Conservation (phyloP, 1,140 invertebrate genomes). For the Pemphigus obesinymphae region DNA sequence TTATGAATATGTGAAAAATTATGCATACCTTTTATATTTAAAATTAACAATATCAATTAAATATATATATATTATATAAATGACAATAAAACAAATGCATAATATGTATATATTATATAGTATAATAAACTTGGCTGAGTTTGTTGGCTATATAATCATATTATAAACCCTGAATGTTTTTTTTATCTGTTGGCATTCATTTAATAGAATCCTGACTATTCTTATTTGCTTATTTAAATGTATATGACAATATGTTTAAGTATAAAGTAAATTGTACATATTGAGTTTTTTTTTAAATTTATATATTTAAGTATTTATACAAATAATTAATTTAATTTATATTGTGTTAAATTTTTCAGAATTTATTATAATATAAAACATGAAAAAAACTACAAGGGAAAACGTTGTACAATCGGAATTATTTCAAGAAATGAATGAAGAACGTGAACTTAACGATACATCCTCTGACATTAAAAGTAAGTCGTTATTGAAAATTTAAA, state of each 20-base stretch:
- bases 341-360: neutral
- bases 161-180: constrained; percentile 9
- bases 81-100: neutral
- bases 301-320: neutral
- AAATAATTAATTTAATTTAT: neutral
- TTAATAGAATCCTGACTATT: constrained; percentile 7
- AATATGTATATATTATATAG: too few species aligned
- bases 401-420: constrained; percentile 14
- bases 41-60: neutral
- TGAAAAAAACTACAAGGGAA: neutral
- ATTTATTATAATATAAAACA: neutral
- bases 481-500: neutral
- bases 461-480: neutral
- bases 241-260: neutral
- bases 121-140: constrained; percentile 30
- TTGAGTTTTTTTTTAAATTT: neutral
- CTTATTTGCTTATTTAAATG: neutral
- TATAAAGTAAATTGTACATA: neutral
- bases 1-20: neutral
- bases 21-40: neutral
- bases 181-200: neutral
- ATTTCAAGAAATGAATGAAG: constrained; percentile 31
- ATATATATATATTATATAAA: neutral
- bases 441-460: neutral
- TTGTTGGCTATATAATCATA: constrained; percentile 22